These are phyloP conservation scores for Rhadina sibilatrix DNA, from an alignment of 2,113 vertebrate genomes.

Conservation along the genomic window DNA sequence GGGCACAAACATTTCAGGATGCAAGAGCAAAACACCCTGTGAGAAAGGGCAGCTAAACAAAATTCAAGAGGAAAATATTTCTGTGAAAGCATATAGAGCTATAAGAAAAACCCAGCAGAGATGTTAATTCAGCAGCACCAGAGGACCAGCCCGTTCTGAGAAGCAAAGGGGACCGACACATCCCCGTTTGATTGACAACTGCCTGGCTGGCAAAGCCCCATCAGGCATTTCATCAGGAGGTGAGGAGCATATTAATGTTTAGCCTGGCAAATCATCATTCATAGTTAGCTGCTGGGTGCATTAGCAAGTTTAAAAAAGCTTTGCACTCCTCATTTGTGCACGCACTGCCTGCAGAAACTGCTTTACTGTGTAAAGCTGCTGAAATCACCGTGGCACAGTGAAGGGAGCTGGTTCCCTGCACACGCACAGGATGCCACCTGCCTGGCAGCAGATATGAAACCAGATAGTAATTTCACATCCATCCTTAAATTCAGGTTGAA, in stretches of 20 bases:
- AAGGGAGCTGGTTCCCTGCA: neutral
- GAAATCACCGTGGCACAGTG: fast-evolving
- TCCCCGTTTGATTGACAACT: neutral
- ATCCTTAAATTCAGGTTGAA: neutral
- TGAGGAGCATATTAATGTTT: neutral
- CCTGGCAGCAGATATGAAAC: neutral
- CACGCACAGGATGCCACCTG: neutral
- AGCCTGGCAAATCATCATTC: neutral
- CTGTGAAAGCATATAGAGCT: neutral
- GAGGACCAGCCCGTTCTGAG: neutral
- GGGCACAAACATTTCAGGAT: neutral
- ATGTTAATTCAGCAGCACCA: neutral
- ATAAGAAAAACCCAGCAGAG: neutral
- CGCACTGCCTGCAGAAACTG: neutral
- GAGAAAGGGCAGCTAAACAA: neutral
- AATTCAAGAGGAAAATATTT: neutral
- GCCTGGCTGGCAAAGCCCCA: neutral
- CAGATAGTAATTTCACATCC: neutral
- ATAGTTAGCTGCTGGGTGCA: neutral
- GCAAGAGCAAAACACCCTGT: neutral
- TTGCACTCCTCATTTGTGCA: neutral
- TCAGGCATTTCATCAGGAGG: neutral
- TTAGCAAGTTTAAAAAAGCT: neutral
- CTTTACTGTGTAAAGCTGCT: neutral
- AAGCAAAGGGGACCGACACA: neutral